Evolutionary conservation across 1,140 invertebrate species (phyloP).

Genomic region (Mercenaria mercenaria): DNA sequence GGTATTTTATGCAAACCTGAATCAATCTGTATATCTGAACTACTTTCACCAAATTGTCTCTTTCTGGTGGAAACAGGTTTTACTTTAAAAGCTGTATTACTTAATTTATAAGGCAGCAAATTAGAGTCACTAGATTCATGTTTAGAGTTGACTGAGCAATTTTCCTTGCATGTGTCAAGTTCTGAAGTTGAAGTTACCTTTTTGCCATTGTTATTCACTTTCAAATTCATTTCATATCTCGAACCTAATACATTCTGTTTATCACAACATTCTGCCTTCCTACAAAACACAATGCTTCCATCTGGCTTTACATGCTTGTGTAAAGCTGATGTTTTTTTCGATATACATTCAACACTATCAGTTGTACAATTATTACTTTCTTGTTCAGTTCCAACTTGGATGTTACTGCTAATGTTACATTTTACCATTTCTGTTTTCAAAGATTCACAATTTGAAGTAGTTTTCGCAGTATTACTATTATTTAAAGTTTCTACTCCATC

Average conservation of each 20-base stretch:
- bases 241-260: background rate
- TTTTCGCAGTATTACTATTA: background rate
- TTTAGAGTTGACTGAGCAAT: background rate
- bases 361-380: background rate
- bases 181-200: background rate
- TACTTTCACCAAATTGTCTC: background rate
- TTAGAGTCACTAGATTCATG: background rate
- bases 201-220: background rate
- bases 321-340: background rate
- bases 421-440: background rate
- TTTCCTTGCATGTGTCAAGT: background rate
- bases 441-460: background rate
- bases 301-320: slow-evolving; percentile 23
- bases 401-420: background rate
- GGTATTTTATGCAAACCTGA: background rate
- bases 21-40: background rate
- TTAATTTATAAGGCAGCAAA: background rate
- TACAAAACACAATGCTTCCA: slow-evolving; percentile 14
- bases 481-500: too few relatives aligned
- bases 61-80: slow-evolving; percentile 19
- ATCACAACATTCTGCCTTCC: slow-evolving; percentile 7
- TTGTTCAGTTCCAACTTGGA: too few relatives aligned
- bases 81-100: background rate
- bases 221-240: background rate
- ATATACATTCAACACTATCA: background rate